Evolutionary conservation across 2,113 vertebrate genomes (phyloP), one percentile per base, ranked within the genome.

Genomic region (Mandrillus leucophaeus): DNA sequence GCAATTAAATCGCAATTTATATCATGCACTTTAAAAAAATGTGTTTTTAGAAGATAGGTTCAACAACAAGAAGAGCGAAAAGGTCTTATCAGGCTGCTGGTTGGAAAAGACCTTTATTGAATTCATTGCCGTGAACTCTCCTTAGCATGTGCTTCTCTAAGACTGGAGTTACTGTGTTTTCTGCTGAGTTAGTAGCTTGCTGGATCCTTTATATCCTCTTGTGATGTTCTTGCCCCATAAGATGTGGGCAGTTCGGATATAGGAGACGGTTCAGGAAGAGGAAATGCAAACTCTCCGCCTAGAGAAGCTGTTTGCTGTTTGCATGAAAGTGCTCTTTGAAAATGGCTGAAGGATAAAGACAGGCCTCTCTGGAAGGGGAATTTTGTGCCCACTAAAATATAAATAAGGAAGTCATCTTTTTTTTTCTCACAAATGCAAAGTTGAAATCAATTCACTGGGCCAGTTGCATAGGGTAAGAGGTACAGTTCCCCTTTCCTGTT

Each of bases 241-340:
- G 45, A 18, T 12, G 22, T 87, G 66, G 66, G 97, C 97, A 96
- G 96, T 81, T 84, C 70, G 78, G 55, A 57, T 43, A 89, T 22
- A 96, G 83, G 68, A 96, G 48, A 45, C 94, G 91, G 73, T 85
- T 95, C 79, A 81, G 0, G 89, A 45, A 97, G 95, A 94, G 78
- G 95, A 95, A 97, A 95, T 97, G 90, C 64, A 96, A 13, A 35
- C 20, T 95, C 0, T 2, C 12, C 18, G 32, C 30, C 75, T 57
- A 11, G 0, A 88, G 76, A 96, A 72, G 88, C 57, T 43, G 35
- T 55, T 52, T 52, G 40, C 68, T 86, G 61, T 27, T 9, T 64
- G 30, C 48, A n/a, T 14, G 48, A 86, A 88, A 20, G 22, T 0
- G 3, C 80, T 97, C 76, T 88, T 35, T 81, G 85, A 91, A 43